Evolutionary conservation across 2,888 invertebrate genomes (phyloP), one percentile per base, ranked within the genome.

Genomic region (Caradrina kadenii): DNA sequence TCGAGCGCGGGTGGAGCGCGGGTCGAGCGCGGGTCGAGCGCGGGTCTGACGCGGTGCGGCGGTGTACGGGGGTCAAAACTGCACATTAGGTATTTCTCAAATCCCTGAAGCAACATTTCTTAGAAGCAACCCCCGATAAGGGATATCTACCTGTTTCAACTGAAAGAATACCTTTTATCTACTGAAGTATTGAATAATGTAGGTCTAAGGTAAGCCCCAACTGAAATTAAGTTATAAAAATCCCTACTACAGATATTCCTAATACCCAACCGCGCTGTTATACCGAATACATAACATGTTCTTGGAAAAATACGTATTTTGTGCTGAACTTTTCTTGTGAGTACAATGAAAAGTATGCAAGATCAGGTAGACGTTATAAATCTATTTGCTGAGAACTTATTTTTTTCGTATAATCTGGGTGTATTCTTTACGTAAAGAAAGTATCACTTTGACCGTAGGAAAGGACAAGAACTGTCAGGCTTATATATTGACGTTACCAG

Each of bases 101-200:
- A 76, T 76, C 76, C 76, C 79, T 76, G 79, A 76, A 74, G 63
- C 79, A 35, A 74, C 76, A 62, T 74, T 67, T 63, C 60, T 66
- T 10, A 53, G 62, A 10, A 54, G 61, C 68, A 56, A 64, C 63
- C 74, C 75, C 67, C 67, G 76, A 79, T 77, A 77, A 77, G 63
- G 75, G 61, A 74, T 67, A 74, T 54, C 76, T 79, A 79, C 79
- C 79, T 74, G 79, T 68, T 73, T 61, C 67, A n/a, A 79, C 63
- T 64, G 48, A 74, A 61, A 79, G 60, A 79, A 68, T 79, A 74
- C 68, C 63, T 77, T 76, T 73, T 77, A 74, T 64, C 79, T 64
- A 79, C 58, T 62, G 56, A 50, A 74, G 68, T 79, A 79, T 77
- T 74, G 79, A 79, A 79, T 77, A 77, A 77, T 74, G 79, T 79